A percentile compares a stretch with the other conserved stretches of the same genome.
Conservation (phyloP, 2,888 invertebrate species). For the Sesamia inferens region DNA sequence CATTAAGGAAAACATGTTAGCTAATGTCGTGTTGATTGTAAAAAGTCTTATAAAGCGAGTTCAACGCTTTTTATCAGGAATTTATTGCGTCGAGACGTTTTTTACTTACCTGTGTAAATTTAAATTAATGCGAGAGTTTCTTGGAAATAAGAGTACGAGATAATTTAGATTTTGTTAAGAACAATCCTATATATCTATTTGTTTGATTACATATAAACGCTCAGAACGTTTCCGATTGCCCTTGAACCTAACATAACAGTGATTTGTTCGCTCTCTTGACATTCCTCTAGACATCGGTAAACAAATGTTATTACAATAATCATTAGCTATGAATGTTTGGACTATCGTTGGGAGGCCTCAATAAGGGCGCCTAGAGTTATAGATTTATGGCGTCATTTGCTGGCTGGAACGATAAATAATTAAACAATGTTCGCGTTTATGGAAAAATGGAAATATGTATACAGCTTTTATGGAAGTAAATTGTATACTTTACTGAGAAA, state of each 20-base stretch:
- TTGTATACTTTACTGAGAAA: no score
- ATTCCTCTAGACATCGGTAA: neutral
- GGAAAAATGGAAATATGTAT: neutral
- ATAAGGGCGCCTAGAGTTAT: neutral
- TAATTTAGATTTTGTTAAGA: no score
- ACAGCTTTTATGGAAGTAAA: neutral
- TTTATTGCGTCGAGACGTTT: conserved; percentile 23
- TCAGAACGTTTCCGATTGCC: neutral
- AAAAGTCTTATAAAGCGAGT: conserved; percentile 47
- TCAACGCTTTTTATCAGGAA: conserved; percentile 29
- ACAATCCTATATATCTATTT: neutral
- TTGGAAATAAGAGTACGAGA: neutral
- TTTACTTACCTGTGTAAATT: conserved; percentile 2
- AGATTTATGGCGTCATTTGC: neutral
- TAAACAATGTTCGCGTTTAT: neutral
- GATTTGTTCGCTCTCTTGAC: conserved; percentile 1
- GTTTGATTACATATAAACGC: neutral
- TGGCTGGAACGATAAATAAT: neutral
- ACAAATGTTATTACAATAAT: neutral
- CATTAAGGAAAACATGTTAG: conserved; percentile 23
- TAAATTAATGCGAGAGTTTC: neutral
- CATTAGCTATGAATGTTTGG: no score
- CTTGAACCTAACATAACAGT: conserved; percentile 15
- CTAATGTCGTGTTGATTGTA: conserved; percentile 37
- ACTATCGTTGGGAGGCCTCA: no score